Evolutionary conservation across 2,113 vertebrate species (phyloP), one percentile per base, ranked within the genome.

Genomic region (Butorides virescens): DNA sequence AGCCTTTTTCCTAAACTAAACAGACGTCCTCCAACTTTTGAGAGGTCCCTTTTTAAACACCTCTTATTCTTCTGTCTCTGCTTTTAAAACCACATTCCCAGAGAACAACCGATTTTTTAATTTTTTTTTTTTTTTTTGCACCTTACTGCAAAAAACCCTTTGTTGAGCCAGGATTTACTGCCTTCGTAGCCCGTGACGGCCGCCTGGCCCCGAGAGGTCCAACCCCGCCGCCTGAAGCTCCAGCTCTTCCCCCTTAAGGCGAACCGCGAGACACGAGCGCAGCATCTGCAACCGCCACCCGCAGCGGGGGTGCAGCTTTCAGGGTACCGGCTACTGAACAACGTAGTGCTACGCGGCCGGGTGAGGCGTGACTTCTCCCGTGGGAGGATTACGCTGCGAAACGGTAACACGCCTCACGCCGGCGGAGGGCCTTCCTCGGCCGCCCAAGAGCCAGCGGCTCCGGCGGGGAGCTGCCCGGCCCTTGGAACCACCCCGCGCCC

Each of bases 251-350:
- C 42, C 30, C 2, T 2, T 2, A 18, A 32, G 11, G 14, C 13
- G 25, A 39, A 0, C 29, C 4, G 25, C 1, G 11, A 6, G 36
- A 3, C 30, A 1, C 0, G 25, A 0, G 7, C 53, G 4, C 25
- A 3, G 42, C 70, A 2, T 14, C 34, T 32, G 2, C 66, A 4
- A 12, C 7, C 52, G 4, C 15, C 15, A 11, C 67, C 29, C 42
- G 3, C 42, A 3, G 30, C 52, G 12, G 23, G 44, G 32, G 4
- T 18, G n/a, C 59, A 7, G n/a, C n/a, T 16, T 4, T 7, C 13
- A 4, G 19, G 14, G 20, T 4, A 16, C 2, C 22, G 3, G 36
- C 70, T 9, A 11, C 53, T 42, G 1, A 9, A 4, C 11, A 2
- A 0, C 62, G 7, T 1, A 27, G 37, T 0, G 7, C 44, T 10